These are phyloP conservation scores for Halcyon senegalensis DNA, from an alignment of 2,113 vertebrate species.

Conservation along the genomic window DNA sequence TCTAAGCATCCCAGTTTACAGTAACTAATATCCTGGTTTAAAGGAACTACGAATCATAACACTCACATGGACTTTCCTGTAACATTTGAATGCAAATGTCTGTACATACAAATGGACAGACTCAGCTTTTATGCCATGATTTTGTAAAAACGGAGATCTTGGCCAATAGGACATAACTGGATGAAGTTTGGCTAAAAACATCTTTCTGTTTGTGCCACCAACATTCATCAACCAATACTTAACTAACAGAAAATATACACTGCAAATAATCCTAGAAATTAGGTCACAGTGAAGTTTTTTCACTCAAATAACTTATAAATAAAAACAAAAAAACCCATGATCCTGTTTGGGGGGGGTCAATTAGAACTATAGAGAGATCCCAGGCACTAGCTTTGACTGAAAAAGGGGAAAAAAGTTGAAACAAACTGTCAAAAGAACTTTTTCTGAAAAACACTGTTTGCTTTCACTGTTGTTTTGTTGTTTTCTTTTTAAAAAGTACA, in stretches of 20 bases:
- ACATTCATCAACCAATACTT: not conserved
- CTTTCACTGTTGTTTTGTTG: not conserved
- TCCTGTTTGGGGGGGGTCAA: not conserved
- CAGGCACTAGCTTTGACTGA: not conserved
- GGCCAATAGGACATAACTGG: not conserved
- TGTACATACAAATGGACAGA: not conserved
- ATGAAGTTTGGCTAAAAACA: not conserved
- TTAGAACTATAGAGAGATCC: not conserved
- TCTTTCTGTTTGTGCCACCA: not conserved
- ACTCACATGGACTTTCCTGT: not conserved
- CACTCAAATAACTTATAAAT: rapidly evolving
- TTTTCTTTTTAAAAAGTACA: not conserved
- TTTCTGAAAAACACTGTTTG: not conserved
- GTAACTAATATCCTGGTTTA: not conserved
- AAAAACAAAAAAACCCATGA: not conserved
- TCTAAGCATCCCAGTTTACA: not conserved
- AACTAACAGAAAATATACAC: not conserved
- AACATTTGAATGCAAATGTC: not conserved
- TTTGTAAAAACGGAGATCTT: not conserved
- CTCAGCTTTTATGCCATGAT: not conserved
- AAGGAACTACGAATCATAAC: not conserved
- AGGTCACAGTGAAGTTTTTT: not conserved
- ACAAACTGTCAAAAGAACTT: not conserved
- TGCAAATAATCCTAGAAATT: not conserved
- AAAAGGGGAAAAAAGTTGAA: not conserved